These are phyloP conservation scores for Apocrypta bakeri DNA, from an alignment of 1,140 invertebrate genomes.

Conservation along the genomic window DNA sequence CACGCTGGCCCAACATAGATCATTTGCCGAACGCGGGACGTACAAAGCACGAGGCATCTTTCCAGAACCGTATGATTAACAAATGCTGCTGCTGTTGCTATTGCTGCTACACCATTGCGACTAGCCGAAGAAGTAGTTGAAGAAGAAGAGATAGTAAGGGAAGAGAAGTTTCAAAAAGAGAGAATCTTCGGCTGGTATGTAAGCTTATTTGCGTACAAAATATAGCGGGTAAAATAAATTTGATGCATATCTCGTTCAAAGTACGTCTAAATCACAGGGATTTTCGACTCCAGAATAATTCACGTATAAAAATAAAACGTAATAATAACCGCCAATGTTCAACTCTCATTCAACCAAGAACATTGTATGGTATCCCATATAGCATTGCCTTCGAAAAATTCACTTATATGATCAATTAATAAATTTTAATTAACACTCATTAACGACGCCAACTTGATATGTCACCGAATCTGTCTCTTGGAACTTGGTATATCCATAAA, in stretches of 20 bases:
- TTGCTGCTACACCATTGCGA: neutral
- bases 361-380: too few relatives aligned
- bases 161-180: neutral
- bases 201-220: constrained; percentile 55
- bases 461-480: neutral
- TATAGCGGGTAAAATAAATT: constrained; percentile 55
- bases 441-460: too few relatives aligned
- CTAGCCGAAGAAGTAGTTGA: neutral
- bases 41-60: too few relatives aligned
- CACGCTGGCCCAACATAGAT: constrained; percentile 12
- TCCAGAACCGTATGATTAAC: constrained; percentile 30
- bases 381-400: too few relatives aligned
- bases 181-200: constrained; percentile 6
- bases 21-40: neutral
- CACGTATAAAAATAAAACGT: too few relatives aligned
- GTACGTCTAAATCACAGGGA: too few relatives aligned
- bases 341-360: too few relatives aligned
- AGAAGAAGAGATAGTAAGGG: neutral
- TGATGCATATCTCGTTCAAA: constrained; percentile 5
- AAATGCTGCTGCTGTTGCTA: neutral
- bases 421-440: too few relatives aligned
- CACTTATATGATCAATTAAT: too few relatives aligned
- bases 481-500: neutral
- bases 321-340: too few relatives aligned
- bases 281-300: too few relatives aligned